Evolutionary conservation across 1,140 invertebrate species (phyloP).

Genomic region (Monomorium pharaonis): DNA sequence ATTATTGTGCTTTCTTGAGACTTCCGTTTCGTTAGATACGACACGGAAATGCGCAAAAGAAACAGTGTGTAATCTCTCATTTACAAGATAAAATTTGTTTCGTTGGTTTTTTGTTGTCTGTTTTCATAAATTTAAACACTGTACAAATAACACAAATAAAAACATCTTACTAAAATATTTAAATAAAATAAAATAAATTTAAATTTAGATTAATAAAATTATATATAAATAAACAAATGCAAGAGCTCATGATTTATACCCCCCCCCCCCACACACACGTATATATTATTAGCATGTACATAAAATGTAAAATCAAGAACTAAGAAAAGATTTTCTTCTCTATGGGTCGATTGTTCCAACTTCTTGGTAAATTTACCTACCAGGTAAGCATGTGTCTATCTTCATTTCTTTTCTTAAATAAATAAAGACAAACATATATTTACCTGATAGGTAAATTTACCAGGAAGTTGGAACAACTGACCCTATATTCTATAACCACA

Average conservation of each 20-base stretch:
- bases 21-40: not conserved
- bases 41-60: not conserved
- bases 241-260: too few relatives aligned
- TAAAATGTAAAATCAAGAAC: not conserved
- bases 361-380: too few relatives aligned
- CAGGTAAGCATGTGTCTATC: too few relatives aligned
- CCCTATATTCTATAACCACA: too few relatives aligned
- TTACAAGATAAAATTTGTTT: not conserved
- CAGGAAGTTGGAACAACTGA: too few relatives aligned
- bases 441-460: too few relatives aligned
- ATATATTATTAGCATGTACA: not conserved
- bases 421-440: too few relatives aligned
- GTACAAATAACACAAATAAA: not conserved
- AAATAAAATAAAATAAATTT: not conserved
- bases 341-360: too few relatives aligned
- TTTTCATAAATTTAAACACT: not conserved
- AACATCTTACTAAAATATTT: not conserved
- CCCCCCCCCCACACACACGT: too few relatives aligned
- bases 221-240: too few relatives aligned
- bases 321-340: not conserved
- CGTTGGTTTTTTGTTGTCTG: not conserved
- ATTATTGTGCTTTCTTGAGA: slow-evolving; percentile 13
- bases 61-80: not conserved
- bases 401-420: too few relatives aligned
- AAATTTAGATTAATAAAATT: too few relatives aligned